Base-by-base conservation (phyloP, 2,888 invertebrate genomes). In the Drosophila picticornis region DNA sequence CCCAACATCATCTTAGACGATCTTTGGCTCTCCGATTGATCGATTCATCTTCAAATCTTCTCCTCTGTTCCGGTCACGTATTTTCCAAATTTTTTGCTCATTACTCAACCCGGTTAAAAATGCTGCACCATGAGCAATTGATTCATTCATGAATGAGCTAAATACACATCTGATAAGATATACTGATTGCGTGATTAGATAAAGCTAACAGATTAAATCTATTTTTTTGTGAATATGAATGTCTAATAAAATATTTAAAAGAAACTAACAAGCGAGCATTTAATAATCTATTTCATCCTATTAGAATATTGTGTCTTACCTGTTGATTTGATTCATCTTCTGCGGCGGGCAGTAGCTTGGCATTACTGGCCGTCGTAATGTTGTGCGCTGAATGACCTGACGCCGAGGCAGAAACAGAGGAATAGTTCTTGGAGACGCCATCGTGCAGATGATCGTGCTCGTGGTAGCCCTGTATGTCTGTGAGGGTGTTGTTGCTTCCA, bases 251-350 rank as follows among this genome's bases (percentile, higher is more conserved):
- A 13, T 22, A 22, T 22, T 6, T 6, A 0, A 3, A 22, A 22
- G 13, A 43, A 19, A 10, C 50, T 19, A 27, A 11, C 10, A 34
- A n/a, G 10, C 4, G 40, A 31, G 22, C 19, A 46, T 22, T 58
- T 25, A 51, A n/a, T 29, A 36, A 29, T 11, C 10, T 3, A 34
- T 52, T 34, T 38, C 16, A 38, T 19, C 4, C 1, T 6, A 22
- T 34, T 29, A 7, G 13, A 55, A 38, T 13, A 29, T 27, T 7
- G n/a, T 13, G 38, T 78, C 91, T 92, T 74, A 93, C 93, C 93
- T 93, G 92, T 61, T 93, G 87, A 72, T 93, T 93, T 62, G 91
- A 85, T 63, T 93, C 93, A 80, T 93, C 93, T 74, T 93, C 93
- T 4, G 78, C 71, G 2, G 88, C 75, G 27, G 92, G 90, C 81